A percentile compares a stretch with the other conserved stretches of the same genome.
These are phyloP conservation scores for Eulemur mongoz DNA, from an alignment of 2,797 vertebrate species.

Conservation along the genomic window DNA sequence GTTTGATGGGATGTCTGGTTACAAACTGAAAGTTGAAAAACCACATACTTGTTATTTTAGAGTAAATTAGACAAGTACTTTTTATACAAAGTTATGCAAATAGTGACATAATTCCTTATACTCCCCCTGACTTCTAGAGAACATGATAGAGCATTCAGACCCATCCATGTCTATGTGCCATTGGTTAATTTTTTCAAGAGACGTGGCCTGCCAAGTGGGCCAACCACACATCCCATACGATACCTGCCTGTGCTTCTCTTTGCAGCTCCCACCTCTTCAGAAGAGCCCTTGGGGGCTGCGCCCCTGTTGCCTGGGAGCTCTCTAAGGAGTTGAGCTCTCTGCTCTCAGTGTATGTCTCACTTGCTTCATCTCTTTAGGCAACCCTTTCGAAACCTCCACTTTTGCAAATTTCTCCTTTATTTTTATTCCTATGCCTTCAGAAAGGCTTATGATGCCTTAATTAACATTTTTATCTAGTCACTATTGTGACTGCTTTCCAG, in stretches of 20 bases:
- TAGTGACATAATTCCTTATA: neutral
- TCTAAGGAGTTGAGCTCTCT: neutral
- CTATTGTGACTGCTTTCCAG: conserved; percentile 67
- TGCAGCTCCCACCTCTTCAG: neutral
- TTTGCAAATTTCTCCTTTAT: conserved; percentile 62
- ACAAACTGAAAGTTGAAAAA: neutral
- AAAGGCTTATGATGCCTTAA: conserved; percentile 74
- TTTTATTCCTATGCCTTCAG: conserved; percentile 53
- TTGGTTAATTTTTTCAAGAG: neutral
- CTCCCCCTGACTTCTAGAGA: neutral
- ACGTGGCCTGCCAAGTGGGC: neutral
- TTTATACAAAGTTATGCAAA: neutral
- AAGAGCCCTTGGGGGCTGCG: neutral
- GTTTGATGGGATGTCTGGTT: neutral
- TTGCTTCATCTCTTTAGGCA: neutral
- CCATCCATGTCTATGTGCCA: neutral
- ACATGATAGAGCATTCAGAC: neutral
- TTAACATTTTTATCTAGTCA: conserved; percentile 76
- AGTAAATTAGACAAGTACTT: neutral
- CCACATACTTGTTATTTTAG: neutral
- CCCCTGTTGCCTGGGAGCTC: neutral
- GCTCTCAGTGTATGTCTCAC: neutral
- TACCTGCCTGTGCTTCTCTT: neutral
- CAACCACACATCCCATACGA: fast-evolving
- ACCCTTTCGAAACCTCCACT: conserved; percentile 39